Evolutionary conservation across 1,140 invertebrate species (phyloP), one percentile per base, ranked within the genome.

Genomic region (Cherax quadricarinatus): DNA sequence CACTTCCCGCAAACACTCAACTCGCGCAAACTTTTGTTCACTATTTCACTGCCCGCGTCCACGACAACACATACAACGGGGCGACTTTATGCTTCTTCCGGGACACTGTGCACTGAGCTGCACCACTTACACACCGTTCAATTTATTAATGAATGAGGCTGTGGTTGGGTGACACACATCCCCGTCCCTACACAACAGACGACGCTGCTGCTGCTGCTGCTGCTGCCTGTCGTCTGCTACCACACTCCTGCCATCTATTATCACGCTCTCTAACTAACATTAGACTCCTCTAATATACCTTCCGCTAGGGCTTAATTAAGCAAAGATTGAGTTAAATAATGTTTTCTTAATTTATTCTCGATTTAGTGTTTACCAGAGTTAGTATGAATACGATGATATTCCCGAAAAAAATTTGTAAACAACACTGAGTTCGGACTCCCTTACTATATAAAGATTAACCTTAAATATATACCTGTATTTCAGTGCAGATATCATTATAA

Each of bases 341-440:
- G 5, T 66, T 66, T 21, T 66, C 18, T 5, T 21, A 18, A 66
- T 66, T 1, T 14, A 18, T 12, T 21, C 1, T 6, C 14, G 62
- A 5, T 18, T 2, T 18, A 57, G 14, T 9, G 53, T 9, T 57
- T 66, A 66, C 57, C 57, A 16, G 21, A 18, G 62, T 18, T 66
- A 16, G 21, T 18, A 16, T 1, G 16, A 6, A 21, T 16, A 18
- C 5, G 18, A 18, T 66, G 5, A 18, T 21, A 16, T 60, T 83
- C 16, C 5, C 14, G 41, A 70, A 16, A 70, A 85, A 7, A 70
- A 41, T 41, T 70, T 85, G 62, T 85, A 85, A 85, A 85, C 83
- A 85, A 70, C 6, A 48, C 83, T 85, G 83, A 70, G 83, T 85
- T 49, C 83, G 60, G 48, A 70, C 70, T n/a, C 30, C n/a, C 49